Base-by-base conservation (phyloP, 2,888 invertebrate genomes). In the Junonia oenone region DNA sequence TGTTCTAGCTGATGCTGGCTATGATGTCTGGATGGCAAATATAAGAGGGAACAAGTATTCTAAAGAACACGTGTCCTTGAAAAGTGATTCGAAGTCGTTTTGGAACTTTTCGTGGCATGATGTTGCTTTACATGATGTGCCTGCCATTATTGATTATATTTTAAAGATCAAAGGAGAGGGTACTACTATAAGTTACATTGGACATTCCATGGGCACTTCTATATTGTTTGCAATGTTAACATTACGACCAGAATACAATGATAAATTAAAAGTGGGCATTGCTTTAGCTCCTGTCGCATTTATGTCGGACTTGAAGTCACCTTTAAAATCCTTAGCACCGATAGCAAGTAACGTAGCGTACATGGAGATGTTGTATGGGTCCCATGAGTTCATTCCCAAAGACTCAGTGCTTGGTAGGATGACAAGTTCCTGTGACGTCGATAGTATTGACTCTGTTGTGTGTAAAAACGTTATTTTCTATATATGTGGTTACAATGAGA, bases 181-280 rank as follows among this genome's bases (percentile, higher is more conserved):
- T 14, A 69, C 80, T 0, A 78, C 81, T 61, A 78, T 90, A 9
- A 91, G 92, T 51, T 98, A 97, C 76, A 91, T 97, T 17, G 98
- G 98, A 0, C 97, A 98, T 79, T 98, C 97, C 0, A 97, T 98
- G 94, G 98, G 98, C 0, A 95, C 95, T 0, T 95, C 96, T 0
- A 92, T 93, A 73, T 93, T 94, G 58, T 94, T 94, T 68, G 93
- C 94, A 0, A 92, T 95, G 84, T 89, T 95, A 59, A 91, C 94
- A 0, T 79, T 92, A 40, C 79, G 92, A 33, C 95, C 94, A 0
- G 92, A 94, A 71, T 93, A 94, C 59, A 94, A 95, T 58, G 79
- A 92, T 0, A 91, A 91, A 60, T 81, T 96, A 15, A 91, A 90
- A 47, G 90, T 92, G 0, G 94, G 93, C 70, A 91, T 94, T 55